These are phyloP conservation scores for Sylvia borin DNA, from an alignment of 2,797 vertebrate species.

Conservation along the genomic window DNA sequence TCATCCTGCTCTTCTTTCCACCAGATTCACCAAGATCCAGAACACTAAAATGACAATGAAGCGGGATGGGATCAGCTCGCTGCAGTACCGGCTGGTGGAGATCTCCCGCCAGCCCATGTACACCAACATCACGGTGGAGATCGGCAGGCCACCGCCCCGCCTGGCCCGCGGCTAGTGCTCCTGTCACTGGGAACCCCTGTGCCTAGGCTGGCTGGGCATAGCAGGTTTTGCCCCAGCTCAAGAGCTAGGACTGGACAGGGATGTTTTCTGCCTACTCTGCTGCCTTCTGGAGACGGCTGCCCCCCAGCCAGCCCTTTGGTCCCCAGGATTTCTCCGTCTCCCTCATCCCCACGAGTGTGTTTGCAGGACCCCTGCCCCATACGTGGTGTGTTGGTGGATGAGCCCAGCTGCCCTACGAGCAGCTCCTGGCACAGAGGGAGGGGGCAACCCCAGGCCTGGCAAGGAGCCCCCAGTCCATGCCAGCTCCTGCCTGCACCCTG, in stretches of 20 bases:
- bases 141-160: constrained; percentile 90
- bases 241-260: constrained; percentile 8
- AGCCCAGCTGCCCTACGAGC: rapidly evolving
- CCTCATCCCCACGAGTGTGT: constrained; percentile 19
- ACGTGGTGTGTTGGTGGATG: neutral
- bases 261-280: constrained; percentile 54
- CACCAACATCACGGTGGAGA: constrained; percentile 97
- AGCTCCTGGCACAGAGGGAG: neutral
- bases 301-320: neutral
- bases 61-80: constrained; percentile 93
- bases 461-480: neutral
- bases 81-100: constrained; percentile 90
- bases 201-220: neutral
- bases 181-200: neutral
- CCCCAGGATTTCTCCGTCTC: constrained; percentile 31
- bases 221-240: neutral
- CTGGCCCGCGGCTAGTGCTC: constrained; percentile 84
- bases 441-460: neutral
- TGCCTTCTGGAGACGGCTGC: constrained; percentile 43
- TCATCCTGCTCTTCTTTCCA: constrained; percentile 16
- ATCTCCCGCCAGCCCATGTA: constrained; percentile 90
- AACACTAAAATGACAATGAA: constrained; percentile 99
- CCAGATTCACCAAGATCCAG: constrained; percentile 98
- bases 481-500: neutral
- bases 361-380: constrained; percentile 43